Conservation (phyloP, 2,888 invertebrate species). For the Tetramorium bicarinatum region DNA sequence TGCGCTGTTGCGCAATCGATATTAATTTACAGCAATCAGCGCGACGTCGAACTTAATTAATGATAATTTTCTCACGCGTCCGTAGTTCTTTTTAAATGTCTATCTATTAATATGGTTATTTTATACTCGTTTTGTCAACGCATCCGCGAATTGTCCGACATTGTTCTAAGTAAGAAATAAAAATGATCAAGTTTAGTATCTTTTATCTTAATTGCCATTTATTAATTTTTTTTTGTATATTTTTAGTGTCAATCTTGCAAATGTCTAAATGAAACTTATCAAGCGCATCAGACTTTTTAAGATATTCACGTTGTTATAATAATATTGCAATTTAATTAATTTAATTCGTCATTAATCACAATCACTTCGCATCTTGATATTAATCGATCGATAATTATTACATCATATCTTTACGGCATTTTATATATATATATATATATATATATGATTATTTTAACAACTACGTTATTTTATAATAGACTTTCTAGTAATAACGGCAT, state of each 20-base stretch:
- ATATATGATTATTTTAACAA: slow-evolving; percentile 51
- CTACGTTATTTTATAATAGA: slow-evolving; percentile 49
- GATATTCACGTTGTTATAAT: slow-evolving; percentile 1
- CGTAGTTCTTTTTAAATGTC: not conserved
- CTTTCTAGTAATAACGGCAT: slow-evolving; percentile 44
- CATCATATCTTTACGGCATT: slow-evolving; percentile 13
- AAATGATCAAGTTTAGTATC: not conserved
- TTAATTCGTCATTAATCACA: slow-evolving; percentile 32
- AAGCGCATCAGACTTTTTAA: not conserved
- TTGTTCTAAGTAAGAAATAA: not conserved
- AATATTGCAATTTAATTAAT: not conserved
- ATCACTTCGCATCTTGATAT: slow-evolving; percentile 31
- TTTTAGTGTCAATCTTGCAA: not conserved
- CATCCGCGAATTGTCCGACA: not conserved
- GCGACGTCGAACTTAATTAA: not conserved
- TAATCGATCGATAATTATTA: slow-evolving; percentile 29
- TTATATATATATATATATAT: slow-evolving; percentile 15
- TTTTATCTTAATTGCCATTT: not conserved
- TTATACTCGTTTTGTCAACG: not conserved
- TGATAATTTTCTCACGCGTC: not conserved
- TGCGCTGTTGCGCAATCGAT: slow-evolving; percentile 1
- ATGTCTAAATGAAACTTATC: not conserved
- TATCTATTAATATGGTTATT: slow-evolving; percentile 1
- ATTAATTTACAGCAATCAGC: slow-evolving; percentile 32
- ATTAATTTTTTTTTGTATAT: not conserved